Evolutionary conservation across 2,113 vertebrate species (phyloP), one percentile per base, ranked within the genome.

Genomic region (Carettochelys insculpta): DNA sequence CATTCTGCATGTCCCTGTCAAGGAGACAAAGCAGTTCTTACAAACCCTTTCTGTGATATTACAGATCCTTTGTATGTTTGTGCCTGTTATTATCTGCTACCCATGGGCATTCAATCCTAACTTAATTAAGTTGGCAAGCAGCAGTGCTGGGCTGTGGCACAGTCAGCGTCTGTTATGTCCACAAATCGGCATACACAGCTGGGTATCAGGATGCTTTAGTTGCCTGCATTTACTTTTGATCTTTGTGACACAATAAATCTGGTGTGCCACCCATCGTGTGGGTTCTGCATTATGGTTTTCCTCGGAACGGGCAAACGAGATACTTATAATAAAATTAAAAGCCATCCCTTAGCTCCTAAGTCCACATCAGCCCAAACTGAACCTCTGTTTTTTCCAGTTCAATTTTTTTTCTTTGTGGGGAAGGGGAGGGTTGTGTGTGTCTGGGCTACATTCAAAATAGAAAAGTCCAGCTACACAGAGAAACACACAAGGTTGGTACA

Each of bases 71-170:
- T 94, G 91, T 89, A 90, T 86, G 90, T 80, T 80, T 80, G 65
- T 92, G 90, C 94, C 61, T 96, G 94, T 89, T 95, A 96, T 91
- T 95, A 94, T 92, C 88, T 82, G 43, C 73, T 89, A 81, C 88
- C 84, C 73, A 91, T 65, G 80, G 83, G 87, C 77, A 96, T 95
- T 96, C 96, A 95, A 93, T 97, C 90, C 89, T 95, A 94, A 94
- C 93, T 97, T 97, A 96, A 97, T 97, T 97, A 97, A 95, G 89
- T 91, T 96, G 94, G 96, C 89, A 94, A 95, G 90, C 77, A 92
- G 90, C 87, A 93, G 82, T 77, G 93, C 85, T 92, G 78, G 90
- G 90, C 83, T 77, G 77, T 89, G 38, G 4, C 77, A 91, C 92
- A 92, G 91, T 82, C 71, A 80, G 75, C 90, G 80, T 83, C 95